Conservation (phyloP, 2,113 vertebrate genomes). For the Brachionichthys hirsutus region DNA sequence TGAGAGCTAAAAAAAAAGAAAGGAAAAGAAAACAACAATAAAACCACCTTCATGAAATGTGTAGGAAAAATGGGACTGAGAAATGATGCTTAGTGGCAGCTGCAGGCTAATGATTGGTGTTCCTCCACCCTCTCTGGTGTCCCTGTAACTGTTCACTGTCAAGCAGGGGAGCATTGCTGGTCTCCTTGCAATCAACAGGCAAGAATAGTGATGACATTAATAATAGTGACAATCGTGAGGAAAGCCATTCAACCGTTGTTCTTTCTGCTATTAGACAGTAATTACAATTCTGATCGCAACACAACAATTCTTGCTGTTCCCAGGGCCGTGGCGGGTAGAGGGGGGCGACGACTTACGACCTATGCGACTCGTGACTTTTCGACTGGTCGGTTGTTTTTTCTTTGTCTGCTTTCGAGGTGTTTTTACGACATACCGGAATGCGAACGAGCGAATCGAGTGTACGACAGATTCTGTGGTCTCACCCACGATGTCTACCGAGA, state of each 20-base stretch:
- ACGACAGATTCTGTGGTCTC: too few species aligned
- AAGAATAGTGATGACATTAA: slow-evolving; percentile 11
- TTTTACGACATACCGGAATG: too few species aligned
- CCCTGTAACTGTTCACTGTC: slow-evolving; percentile 14
- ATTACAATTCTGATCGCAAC: slow-evolving; percentile 11
- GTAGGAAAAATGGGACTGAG: slow-evolving; percentile 28
- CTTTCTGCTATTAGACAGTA: slow-evolving; percentile 2
- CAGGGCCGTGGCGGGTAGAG: slow-evolving; percentile 13
- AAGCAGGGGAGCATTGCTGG: slow-evolving; percentile 32
- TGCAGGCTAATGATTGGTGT: slow-evolving; percentile 14
- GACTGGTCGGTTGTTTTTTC: too few species aligned
- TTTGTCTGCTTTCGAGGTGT: too few species aligned
- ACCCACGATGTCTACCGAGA: too few species aligned
- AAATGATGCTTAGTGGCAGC: slow-evolving; percentile 21
- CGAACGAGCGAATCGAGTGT: too few species aligned
- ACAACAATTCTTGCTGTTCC: slow-evolving; percentile 2
- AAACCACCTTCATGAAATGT: slow-evolving; percentile 48
- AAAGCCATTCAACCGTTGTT: slow-evolving; percentile 22
- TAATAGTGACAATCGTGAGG: slow-evolving; percentile 13
- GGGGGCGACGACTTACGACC: too few species aligned
- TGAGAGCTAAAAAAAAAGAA: slow-evolving; percentile 20
- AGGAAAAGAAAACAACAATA: slow-evolving; percentile 5
- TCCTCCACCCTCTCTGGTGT: slow-evolving; percentile 16
- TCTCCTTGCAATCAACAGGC: slow-evolving; percentile 29
- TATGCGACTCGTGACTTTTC: too few species aligned